Conservation (phyloP, 2,797 vertebrate genomes). For the Rhinichthys osculus region DNA sequence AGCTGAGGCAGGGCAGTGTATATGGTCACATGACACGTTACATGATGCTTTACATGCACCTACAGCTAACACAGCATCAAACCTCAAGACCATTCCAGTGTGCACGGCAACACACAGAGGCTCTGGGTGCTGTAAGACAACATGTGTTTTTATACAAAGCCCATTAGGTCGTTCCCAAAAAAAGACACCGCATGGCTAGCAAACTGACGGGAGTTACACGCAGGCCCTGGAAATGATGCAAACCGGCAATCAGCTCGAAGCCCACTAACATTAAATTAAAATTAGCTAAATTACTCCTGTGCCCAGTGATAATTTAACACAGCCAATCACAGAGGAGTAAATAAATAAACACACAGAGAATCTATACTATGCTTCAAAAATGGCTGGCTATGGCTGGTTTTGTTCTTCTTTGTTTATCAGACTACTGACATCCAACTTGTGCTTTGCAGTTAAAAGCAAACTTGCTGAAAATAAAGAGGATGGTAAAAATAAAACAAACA, state of each 20-base stretch:
- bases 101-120: slow-evolving; percentile 41
- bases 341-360: slow-evolving; percentile 21
- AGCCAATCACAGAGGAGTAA: slow-evolving; percentile 42
- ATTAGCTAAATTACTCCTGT: slow-evolving; percentile 29
- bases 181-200: slow-evolving; percentile 49
- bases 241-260: slow-evolving; percentile 17
- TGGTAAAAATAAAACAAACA: slow-evolving; percentile 48
- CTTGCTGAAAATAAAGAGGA: slow-evolving; percentile 46
- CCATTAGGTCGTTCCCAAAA: slow-evolving; percentile 55
- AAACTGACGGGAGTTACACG: slow-evolving; percentile 14
- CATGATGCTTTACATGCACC: slow-evolving; percentile 65
- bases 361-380: slow-evolving; percentile 34
- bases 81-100: slow-evolving; percentile 39
- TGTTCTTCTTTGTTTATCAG: slow-evolving; percentile 12
- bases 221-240: slow-evolving; percentile 13
- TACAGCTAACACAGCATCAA: slow-evolving; percentile 37
- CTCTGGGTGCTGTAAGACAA: slow-evolving; percentile 43
- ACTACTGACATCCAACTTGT: slow-evolving; percentile 25
- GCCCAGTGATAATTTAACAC: slow-evolving; percentile 44
- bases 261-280: slow-evolving; percentile 27
- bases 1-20: slow-evolving; percentile 57
- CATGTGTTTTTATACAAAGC: slow-evolving; percentile 31
- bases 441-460: slow-evolving; percentile 41
- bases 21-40: slow-evolving; percentile 62
- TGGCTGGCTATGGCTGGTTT: slow-evolving; percentile 12